phyloP scores from a whole-genome alignment of 2,888 invertebrate genomes.

The Synanthedon formicaeformis region DNA sequence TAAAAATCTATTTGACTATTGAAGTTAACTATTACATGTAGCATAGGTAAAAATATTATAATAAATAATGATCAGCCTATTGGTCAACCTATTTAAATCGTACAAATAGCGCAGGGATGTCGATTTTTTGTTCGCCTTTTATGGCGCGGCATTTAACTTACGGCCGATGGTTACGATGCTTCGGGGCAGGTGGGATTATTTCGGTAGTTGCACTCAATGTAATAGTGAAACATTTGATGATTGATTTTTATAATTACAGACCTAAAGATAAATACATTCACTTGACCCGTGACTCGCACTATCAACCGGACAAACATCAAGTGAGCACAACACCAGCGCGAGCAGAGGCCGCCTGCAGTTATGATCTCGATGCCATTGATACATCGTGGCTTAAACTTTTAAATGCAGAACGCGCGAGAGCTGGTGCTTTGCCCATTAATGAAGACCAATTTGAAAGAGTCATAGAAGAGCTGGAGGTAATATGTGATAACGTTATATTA shows the following conservation, averaged over 20 bases:
- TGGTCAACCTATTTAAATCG: too few relatives aligned
- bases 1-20: too few relatives aligned
- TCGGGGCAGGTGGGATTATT: too few relatives aligned
- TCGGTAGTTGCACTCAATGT: too few relatives aligned
- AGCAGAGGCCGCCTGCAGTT: constrained; percentile 93
- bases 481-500: constrained; percentile 7
- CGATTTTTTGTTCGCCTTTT: too few relatives aligned
- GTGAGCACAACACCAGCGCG: constrained; percentile 87
- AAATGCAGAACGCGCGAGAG: constrained; percentile 88
- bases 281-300: constrained; percentile 89
- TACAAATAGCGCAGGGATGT: too few relatives aligned
- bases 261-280: constrained; percentile 94
- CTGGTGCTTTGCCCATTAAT: constrained; percentile 78
- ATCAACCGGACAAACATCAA: constrained; percentile 85
- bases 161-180: too few relatives aligned
- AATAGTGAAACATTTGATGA: too few relatives aligned
- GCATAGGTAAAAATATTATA: too few relatives aligned
- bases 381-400: constrained; percentile 88
- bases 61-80: too few relatives aligned
- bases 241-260: constrained; percentile 55
- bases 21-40: too few relatives aligned
- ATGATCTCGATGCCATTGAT: constrained; percentile 95
- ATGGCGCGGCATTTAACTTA: too few relatives aligned
- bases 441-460: constrained; percentile 92
- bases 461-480: constrained; percentile 89